Conservation (phyloP, 2,113 vertebrate genomes). For the Cyanoliseus patagonus region DNA sequence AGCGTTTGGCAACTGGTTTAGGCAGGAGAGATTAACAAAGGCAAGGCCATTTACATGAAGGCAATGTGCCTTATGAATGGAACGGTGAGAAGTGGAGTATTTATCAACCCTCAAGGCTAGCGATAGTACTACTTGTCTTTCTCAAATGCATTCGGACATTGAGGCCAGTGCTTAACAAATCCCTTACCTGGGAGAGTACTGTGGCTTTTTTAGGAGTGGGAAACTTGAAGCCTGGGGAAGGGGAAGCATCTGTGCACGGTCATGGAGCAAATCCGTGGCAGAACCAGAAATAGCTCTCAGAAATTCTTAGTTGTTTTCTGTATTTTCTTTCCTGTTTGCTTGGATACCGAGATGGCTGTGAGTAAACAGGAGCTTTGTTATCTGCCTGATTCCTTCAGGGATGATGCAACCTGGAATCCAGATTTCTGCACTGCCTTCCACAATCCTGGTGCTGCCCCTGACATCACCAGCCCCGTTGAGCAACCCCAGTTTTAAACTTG, state of each 20-base stretch:
- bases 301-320: slow-evolving; percentile 41
- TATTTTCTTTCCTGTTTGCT: slow-evolving; percentile 73
- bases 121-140: not conserved
- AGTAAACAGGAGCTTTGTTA: slow-evolving; percentile 70
- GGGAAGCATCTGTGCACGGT: slow-evolving; percentile 53
- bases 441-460: not conserved
- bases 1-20: not conserved
- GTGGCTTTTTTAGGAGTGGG: slow-evolving; percentile 25
- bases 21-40: slow-evolving; percentile 28
- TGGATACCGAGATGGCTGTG: slow-evolving; percentile 67
- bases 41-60: not conserved
- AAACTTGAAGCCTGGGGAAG: not conserved
- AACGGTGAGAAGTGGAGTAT: not conserved
- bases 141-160: not conserved
- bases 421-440: not conserved
- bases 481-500: not conserved
- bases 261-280: slow-evolving; percentile 35
- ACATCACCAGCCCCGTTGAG: not conserved
- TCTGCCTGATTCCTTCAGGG: slow-evolving; percentile 46
- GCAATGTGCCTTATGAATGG: not conserved
- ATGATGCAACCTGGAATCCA: slow-evolving; percentile 13
- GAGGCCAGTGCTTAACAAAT: not conserved
- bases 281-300: slow-evolving; percentile 63
- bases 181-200: not conserved
- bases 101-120: not conserved